Evolutionary conservation across 1,140 invertebrate species (phyloP).

Genomic region (Melanaphis sacchari): DNA sequence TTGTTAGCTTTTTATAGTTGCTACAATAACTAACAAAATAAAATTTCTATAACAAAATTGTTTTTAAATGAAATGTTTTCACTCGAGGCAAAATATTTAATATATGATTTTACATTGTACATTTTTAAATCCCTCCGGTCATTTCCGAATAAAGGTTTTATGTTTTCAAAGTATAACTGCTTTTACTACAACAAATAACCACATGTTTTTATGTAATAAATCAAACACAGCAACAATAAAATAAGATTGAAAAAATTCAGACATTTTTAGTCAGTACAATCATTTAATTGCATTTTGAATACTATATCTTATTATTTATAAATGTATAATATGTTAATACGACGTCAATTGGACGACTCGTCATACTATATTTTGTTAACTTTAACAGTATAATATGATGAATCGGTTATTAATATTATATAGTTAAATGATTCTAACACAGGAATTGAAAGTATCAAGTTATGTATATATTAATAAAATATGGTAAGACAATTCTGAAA

Average conservation of each 20-base stretch:
- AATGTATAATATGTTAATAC: not conserved
- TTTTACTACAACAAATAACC: slow-evolving; percentile 15
- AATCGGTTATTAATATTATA: not conserved
- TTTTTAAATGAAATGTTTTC: not conserved
- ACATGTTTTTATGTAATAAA: not conserved
- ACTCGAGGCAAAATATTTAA: not conserved
- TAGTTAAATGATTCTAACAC: not conserved
- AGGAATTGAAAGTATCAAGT: not conserved
- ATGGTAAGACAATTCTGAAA: not conserved
- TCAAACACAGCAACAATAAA: slow-evolving; percentile 2
- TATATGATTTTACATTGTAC: slow-evolving; percentile 5
- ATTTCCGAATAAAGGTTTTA: slow-evolving; percentile 8
- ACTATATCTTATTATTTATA: not conserved
- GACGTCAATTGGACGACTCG: not conserved
- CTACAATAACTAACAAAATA: not conserved
- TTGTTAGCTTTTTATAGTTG: not conserved
- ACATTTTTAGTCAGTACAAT: not conserved
- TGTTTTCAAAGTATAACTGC: slow-evolving; percentile 13
- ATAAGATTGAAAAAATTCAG: not conserved
- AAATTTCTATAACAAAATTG: not conserved
- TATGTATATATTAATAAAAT: not conserved
- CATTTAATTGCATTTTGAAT: not conserved
- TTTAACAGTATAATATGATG: not conserved
- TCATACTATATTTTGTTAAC: not conserved
- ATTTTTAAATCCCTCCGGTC: not conserved